Evolutionary conservation across 2,888 invertebrate genomes (phyloP), one percentile per base, ranked within the genome.

Genomic region (Orthonevra nobilis): DNA sequence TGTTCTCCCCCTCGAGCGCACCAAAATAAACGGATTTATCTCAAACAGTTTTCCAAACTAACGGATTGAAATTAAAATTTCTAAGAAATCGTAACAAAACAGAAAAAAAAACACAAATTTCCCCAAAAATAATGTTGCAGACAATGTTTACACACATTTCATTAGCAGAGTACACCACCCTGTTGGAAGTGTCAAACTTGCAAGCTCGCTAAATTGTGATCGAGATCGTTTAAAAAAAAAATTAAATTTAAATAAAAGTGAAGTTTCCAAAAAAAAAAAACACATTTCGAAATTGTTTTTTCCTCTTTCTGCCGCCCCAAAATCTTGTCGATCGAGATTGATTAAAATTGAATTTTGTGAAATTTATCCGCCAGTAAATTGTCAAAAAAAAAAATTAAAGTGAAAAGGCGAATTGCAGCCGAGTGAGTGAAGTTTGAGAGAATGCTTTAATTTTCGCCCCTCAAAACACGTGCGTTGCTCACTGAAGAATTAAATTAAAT

Each of bases 111-210:
- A n/a, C n/a, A n/a, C n/a, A n/a, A n/a, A n/a, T n/a, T n/a, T n/a
- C n/a, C n/a, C n/a, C n/a, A 52, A 44, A 44, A 30, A 73, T 68
- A 61, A 79, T 79, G 79, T 79, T 79, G 66, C 79, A 79, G 68
- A 79, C 73, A 79, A 73, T 79, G 73, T 73, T 73, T 79, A 79
- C 79, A 61, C 54, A 72, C 42, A 79, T 68, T 73, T 79, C 66
- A 54, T 56, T 48, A 73, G 73, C 20, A 23, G 58, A 77, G 58
- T 70, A 38, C 69, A 46, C 20, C 38, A 60, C 32, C 48, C 50
- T 23, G 19, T 28, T 66, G 20, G 14, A 79, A 79, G 61, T 79
- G 73, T 68, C 60, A 73, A 69, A 60, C 44, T 48, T 70, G 69
- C 10, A 20, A 77, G 28, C 70, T 70, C 46, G 70, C 52, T 17